Base-by-base conservation (phyloP, 2,888 invertebrate species). In the Boloria selene region DNA sequence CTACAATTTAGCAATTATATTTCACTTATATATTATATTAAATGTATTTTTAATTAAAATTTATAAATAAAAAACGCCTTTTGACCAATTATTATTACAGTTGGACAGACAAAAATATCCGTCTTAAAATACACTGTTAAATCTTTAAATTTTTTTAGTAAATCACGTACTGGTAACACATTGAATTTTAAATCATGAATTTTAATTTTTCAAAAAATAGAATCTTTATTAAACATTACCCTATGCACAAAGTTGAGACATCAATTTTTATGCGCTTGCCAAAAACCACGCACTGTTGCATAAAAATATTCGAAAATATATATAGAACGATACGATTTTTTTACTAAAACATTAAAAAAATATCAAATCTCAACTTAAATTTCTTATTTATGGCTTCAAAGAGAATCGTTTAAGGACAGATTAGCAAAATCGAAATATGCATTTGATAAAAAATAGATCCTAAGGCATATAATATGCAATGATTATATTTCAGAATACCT, bases 271-370 rank as follows among this genome's bases (percentile, higher is more conserved):
- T 31, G 18, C 17, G 49, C 59, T 59, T 59, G 59, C 59, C 59
- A 59, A 59, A 47, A 31, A 14, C 59, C 47, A 59, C 49, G 31
- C 31, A 59, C 47, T 59, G 59, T 38, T 59, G 59, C 49, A 59
- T 49, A 49, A 38, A 31, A 38, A 5, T 3, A 16, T 47, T 49
- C n/a, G 22, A n/a, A n/a, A n/a, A n/a, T n/a, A n/a, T n/a, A n/a
- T n/a, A n/a, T n/a, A n/a, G n/a, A n/a, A n/a, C n/a, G n/a, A n/a
- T n/a, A n/a, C n/a, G n/a, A n/a, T n/a, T n/a, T n/a, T n/a, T n/a
- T n/a, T n/a, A n/a, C n/a, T n/a, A n/a, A n/a, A n/a, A n/a, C n/a
- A n/a, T n/a, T n/a, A n/a, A n/a, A n/a, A n/a, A n/a, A n/a, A n/a
- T n/a, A n/a, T 26, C 3, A 3, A 26, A 26, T 31, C n/a, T 31